phyloP scores from a whole-genome alignment of 2,797 vertebrate species.

The Anomalospiza imberbis region DNA sequence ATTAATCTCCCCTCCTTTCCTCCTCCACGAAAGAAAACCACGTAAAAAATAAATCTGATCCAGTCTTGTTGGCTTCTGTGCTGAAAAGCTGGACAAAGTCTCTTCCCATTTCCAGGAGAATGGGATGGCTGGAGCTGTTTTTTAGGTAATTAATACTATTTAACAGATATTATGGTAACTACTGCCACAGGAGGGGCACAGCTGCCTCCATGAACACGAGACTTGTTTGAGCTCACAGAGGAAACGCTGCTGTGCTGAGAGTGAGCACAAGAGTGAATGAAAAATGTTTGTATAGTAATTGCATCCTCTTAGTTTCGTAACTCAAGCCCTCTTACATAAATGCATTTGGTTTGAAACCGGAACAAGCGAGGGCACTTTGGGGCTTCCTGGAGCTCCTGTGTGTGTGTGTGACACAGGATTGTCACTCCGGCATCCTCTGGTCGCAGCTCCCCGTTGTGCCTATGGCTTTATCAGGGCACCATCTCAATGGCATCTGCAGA shows the following conservation, averaged over 20 bases:
- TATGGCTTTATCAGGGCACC: background rate
- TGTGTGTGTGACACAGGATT: background rate
- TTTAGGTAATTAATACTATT: background rate
- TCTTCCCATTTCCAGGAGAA: background rate
- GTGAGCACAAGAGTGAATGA: background rate
- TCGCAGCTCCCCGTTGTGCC: background rate
- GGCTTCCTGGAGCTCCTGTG: background rate
- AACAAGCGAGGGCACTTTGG: background rate
- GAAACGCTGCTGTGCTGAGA: background rate
- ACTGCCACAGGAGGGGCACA: background rate
- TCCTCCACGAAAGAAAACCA: background rate
- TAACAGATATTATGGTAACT: background rate
- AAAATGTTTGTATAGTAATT: slow-evolving; percentile 40
- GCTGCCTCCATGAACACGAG: background rate
- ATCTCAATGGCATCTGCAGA: background rate
- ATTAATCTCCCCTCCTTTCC: slow-evolving; percentile 54
- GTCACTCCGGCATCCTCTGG: background rate
- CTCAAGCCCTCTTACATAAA: slow-evolving; percentile 18
- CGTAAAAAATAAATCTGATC: background rate
- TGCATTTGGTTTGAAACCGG: background rate
- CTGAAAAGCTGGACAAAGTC: background rate
- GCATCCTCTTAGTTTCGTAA: slow-evolving; percentile 44
- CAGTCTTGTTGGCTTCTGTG: background rate
- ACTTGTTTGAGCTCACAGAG: background rate
- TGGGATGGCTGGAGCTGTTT: background rate